Conservation (phyloP, 2,888 invertebrate genomes). For the Hirtodrosophila duncani region DNA sequence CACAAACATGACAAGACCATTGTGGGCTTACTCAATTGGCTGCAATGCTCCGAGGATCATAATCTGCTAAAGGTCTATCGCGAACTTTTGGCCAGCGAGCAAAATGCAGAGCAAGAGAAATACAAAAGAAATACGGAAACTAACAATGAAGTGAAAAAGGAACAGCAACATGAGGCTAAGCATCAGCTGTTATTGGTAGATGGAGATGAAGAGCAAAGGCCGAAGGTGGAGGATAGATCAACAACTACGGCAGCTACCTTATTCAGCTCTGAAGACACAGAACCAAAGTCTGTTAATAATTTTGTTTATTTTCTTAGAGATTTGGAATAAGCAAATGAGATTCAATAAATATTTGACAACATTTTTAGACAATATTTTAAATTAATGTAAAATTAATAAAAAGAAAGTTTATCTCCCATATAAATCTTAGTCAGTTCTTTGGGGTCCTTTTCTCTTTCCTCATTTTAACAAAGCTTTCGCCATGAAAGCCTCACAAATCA, state of each 20-base stretch:
- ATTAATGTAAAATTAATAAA: too few relatives aligned
- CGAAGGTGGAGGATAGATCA: background rate
- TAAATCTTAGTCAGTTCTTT: too few relatives aligned
- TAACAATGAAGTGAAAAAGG: conserved; percentile 1
- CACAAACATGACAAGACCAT: conserved; percentile 57
- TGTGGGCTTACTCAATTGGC: conserved; percentile 38
- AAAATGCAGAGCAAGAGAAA: conserved; percentile 9
- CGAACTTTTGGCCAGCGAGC: conserved; percentile 29
- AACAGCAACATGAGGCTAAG: background rate
- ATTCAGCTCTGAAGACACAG: conserved; percentile 7
- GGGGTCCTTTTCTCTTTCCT: too few relatives aligned
- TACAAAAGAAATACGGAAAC: conserved; percentile 7
- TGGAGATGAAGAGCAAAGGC: too few relatives aligned
- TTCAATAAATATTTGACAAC: too few relatives aligned
- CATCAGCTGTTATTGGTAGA: conserved; percentile 26
- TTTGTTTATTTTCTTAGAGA: conserved; percentile 54
- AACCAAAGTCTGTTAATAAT: conserved; percentile 15
- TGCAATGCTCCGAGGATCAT: conserved; percentile 46
- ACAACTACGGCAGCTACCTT: background rate
- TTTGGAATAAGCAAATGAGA: conserved; percentile 28
- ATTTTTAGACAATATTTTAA: background rate
- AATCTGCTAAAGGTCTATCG: conserved; percentile 41
- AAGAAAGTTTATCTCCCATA: too few relatives aligned
- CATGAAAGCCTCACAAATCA: conserved; percentile 1
- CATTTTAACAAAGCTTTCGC: conserved; percentile 10